Base-by-base conservation (phyloP, 1,140 invertebrate species). In the Vanessa atalanta region DNA sequence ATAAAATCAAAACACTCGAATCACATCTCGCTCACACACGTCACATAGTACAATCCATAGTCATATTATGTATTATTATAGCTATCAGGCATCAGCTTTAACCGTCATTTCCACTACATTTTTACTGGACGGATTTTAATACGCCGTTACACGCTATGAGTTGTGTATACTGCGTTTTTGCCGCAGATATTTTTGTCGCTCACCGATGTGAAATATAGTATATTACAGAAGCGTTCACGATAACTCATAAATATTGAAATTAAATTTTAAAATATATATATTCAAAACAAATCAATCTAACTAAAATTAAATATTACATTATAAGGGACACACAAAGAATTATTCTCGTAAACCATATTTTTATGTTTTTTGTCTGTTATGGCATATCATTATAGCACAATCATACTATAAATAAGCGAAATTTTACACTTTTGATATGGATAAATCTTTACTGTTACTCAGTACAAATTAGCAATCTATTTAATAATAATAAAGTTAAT, bases 1-100 rank as follows among this genome's bases (percentile, higher is more conserved):
- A 75, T 81, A 61, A 83, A 82, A 83, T 81, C 83, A 88, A 87
- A 90, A 91, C 84, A 89, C 81, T 83, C 82, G 82, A 83, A 79
- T 86, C 81, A 85, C 82, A 87, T 86, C 83, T 84, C 85, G 75
- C 79, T 86, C 83, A 82, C 79, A 84, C 81, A 84, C 83, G 78
- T 85, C 81, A 72, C 72, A 69, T 72, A 65, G 26, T 70, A 78
- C 71, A 72, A 72, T 68, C 67, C 63, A 72, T 66, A 79, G 37
- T 55, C 51, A 37, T 55, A 61, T 15, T 37, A 61, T 37, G 37
- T 43, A 43, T 43, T 61, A 61, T 37, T 61, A 61, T 37, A 61
- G 57, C 53, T 57, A 57, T 57, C 53, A 31, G 26, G 26, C 20
- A 57, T 57, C 20, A 23, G 53, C 53, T n/a, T 57, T 57, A 26